Evolutionary conservation across 1,140 invertebrate genomes (phyloP).

Genomic region (Pachypeltis micranthus): DNA sequence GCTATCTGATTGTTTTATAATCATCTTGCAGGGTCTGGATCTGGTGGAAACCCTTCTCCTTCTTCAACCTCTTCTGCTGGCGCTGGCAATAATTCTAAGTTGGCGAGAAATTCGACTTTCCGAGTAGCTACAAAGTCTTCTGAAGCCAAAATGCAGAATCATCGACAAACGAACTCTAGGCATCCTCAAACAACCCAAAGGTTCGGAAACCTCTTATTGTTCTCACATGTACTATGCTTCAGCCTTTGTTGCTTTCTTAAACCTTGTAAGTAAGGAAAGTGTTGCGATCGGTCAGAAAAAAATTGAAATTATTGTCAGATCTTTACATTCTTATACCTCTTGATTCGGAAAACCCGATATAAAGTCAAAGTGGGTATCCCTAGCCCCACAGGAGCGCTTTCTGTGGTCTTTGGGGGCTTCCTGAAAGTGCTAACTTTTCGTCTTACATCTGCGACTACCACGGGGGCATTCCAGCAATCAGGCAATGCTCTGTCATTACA

Average conservation of each 20-base stretch:
- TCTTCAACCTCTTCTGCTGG: neutral
- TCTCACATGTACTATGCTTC: too few species aligned
- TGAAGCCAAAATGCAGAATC: neutral
- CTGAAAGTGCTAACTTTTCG: too few species aligned
- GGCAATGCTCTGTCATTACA: too few species aligned
- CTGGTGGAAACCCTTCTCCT: conserved; percentile 3
- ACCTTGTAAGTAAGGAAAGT: neutral
- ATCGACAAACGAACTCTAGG: neutral
- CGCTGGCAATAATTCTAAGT: neutral
- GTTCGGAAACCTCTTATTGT: neutral
- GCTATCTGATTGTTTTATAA: too few species aligned
- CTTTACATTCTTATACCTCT: neutral
- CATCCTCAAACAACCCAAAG: conserved; percentile 5
- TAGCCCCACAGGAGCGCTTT: neutral
- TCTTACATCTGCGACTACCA: too few species aligned
- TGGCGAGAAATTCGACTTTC: conserved; percentile 20
- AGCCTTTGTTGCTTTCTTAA: too few species aligned
- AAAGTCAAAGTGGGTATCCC: neutral
- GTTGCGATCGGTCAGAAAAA: neutral
- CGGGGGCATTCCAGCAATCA: too few species aligned
- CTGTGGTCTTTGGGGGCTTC: too few species aligned
- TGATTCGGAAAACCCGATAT: neutral
- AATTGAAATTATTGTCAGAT: neutral
- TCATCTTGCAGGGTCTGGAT: neutral
- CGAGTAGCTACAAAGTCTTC: conserved; percentile 22